phyloP scores from a whole-genome alignment of 1,140 invertebrate genomes.

The Aphelinus atriplicis region DNA sequence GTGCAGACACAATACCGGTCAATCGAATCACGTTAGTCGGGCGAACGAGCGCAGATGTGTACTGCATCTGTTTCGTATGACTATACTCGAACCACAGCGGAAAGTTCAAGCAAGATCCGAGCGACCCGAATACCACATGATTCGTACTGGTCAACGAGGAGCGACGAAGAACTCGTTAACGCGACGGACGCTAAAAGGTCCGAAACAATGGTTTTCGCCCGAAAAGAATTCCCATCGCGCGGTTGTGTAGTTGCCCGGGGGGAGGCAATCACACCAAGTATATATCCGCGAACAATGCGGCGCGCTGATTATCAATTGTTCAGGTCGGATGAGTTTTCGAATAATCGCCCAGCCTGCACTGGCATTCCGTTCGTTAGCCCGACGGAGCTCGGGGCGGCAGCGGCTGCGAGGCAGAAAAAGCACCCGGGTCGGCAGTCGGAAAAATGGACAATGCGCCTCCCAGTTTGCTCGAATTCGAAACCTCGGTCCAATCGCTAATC shows the following conservation, averaged over 20 bases:
- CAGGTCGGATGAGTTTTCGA: constrained; percentile 30
- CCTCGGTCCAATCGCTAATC: constrained; percentile 25
- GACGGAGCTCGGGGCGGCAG: background rate
- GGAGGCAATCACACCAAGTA: background rate
- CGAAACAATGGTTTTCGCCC: background rate
- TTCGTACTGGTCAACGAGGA: too few relatives aligned
- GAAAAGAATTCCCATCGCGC: constrained; percentile 5
- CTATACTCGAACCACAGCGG: too few relatives aligned
- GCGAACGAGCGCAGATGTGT: too few relatives aligned
- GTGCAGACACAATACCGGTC: too few relatives aligned
- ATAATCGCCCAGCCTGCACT: background rate
- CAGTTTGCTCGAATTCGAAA: background rate
- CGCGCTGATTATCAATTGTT: constrained; percentile 18
- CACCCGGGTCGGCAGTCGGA: background rate
- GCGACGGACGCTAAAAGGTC: background rate
- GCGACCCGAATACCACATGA: too few relatives aligned
- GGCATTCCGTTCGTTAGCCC: background rate
- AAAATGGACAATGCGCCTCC: background rate
- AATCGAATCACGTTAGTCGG: too few relatives aligned
- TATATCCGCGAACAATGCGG: constrained; percentile 16
- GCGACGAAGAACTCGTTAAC: too few relatives aligned
- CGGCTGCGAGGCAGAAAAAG: background rate
- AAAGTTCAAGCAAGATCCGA: too few relatives aligned
- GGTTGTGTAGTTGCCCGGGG: background rate
- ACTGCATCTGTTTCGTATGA: too few relatives aligned